A percentile compares a stretch with the other conserved stretches of the same genome.
Conservation (phyloP, 1,140 invertebrate species). For the Manduca sexta region DNA sequence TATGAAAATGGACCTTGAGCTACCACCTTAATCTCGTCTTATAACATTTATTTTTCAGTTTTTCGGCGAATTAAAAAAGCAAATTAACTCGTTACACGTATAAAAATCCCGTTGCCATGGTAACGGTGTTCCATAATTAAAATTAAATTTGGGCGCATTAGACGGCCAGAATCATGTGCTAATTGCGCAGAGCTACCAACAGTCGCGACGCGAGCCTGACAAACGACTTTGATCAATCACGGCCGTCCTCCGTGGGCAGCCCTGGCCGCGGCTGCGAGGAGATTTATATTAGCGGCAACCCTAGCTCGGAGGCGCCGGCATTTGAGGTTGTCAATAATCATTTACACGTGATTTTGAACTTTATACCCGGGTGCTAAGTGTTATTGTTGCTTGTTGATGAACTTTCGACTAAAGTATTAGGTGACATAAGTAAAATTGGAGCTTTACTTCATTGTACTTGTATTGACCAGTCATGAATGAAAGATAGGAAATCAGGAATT, state of each 20-base stretch:
- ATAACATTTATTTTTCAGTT: too few relatives aligned
- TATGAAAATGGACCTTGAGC: too few relatives aligned
- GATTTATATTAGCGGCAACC: slow-evolving; percentile 49
- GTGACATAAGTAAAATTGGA: too few relatives aligned
- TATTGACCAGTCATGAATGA: too few relatives aligned
- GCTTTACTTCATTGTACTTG: too few relatives aligned
- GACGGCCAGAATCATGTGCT: slow-evolving; percentile 56
- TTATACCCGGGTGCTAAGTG: slow-evolving; percentile 1
- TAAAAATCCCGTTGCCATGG: slow-evolving; percentile 6
- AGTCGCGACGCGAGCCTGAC: slow-evolving; percentile 54
- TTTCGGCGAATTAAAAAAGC: too few relatives aligned
- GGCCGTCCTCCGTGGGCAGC: slow-evolving; percentile 33
- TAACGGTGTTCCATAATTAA: slow-evolving; percentile 33
- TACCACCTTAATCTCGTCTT: too few relatives aligned
- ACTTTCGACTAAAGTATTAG: too few relatives aligned
- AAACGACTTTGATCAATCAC: slow-evolving; percentile 68
- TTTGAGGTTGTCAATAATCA: slow-evolving; percentile 23
- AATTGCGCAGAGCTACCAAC: slow-evolving; percentile 51
- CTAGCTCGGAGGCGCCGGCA: slow-evolving; percentile 31
- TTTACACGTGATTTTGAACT: slow-evolving; percentile 20
- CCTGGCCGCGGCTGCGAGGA: slow-evolving; percentile 42
- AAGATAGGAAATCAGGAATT: too few relatives aligned
- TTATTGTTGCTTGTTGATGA: not conserved
- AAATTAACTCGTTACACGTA: not conserved
- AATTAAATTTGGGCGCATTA: slow-evolving; percentile 55